Evolutionary conservation across 2,888 invertebrate genomes (phyloP), one percentile per base, ranked within the genome.

Genomic region (Pseudococcus jackbeardsleyi): DNA sequence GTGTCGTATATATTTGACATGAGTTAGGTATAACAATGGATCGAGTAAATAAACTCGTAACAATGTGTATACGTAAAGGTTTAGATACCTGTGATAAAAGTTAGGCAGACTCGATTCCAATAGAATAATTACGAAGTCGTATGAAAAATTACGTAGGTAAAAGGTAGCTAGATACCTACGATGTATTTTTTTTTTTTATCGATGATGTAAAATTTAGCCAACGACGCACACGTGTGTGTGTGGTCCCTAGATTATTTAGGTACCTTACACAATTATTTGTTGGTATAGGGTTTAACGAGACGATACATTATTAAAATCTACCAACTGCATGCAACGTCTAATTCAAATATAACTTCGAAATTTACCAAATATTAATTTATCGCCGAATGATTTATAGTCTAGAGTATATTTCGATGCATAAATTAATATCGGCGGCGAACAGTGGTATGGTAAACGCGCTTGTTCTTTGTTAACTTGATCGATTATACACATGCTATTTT

Each of bases 361-460:
- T 72, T 72, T 72, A 72, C 68, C 68, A 72, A 59, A 72, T 72
- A 72, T 72, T 72, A 72, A 72, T 72, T 72, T 72, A 72, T 72
- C 68, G 33, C 68, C 68, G 68, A 72, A 15, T 72, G 68, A 72
- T 72, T 72, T 72, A 72, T 72, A 26, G 68, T 72, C 26, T 33
- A 33, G 33, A 12, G 59, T 59, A 59, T 72, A 72, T 72, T 72
- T 72, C 68, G 68, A 59, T 72, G 33, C 26, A 72, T 72, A 72
- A 72, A 72, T 72, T 72, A 72, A 72, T 72, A 72, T 72, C 68
- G 26, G 26, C 26, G 26, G 26, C 26, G 26, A 33, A 33, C 26
- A 33, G 26, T 33, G 26, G 26, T 33, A 33, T 9, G 6, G 11
- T 33, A 72, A 72, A 33, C 26, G 11, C 79, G 42, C 42, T 59